Base-by-base conservation (phyloP, 1,140 invertebrate genomes). In the Neelides sp. region DNA sequence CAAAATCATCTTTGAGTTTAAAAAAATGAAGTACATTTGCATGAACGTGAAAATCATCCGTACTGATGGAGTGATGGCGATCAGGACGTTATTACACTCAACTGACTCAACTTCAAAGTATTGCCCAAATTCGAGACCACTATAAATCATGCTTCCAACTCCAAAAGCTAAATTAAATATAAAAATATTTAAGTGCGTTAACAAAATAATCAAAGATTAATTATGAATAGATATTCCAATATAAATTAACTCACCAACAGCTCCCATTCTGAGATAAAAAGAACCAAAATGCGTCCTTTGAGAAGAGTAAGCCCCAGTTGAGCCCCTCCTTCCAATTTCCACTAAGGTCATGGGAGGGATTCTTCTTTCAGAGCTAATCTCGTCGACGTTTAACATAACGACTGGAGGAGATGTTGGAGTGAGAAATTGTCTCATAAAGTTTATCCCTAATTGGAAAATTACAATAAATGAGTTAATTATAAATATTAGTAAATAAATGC, bases 241-340 rank as follows among this genome's bases (percentile, higher is more conserved):
- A n/a, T n/a, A n/a, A n/a, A n/a, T n/a, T n/a, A n/a, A n/a, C n/a
- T n/a, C 17, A 86, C 84, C 80, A 50, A 93, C 87, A 36, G 87
- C 88, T 3, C 89, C 89, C 80, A 93, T 88, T 59, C 88, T 73
- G 8, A 94, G 70, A 66, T 94, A 94, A 70, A 94, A 93, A 63
- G 85, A 90, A 7, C 88, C 89, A 59, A 89, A 90, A 66, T 86
- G 69, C 28, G 52, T 66, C 62, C 47, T n/a, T 19, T 19, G n/a
- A n/a, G n/a, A n/a, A n/a, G n/a, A n/a, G n/a, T n/a, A n/a, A n/a
- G n/a, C n/a, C n/a, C n/a, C n/a, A n/a, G n/a, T n/a, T n/a, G n/a
- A n/a, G n/a, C n/a, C n/a, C n/a, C n/a, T n/a, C n/a, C n/a, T n/a
- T n/a, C n/a, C n/a, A n/a, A n/a, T n/a, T n/a, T n/a, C n/a, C n/a